phyloP scores from a whole-genome alignment of 2,797 vertebrate species.

The Craterocephalus amniculus region DNA sequence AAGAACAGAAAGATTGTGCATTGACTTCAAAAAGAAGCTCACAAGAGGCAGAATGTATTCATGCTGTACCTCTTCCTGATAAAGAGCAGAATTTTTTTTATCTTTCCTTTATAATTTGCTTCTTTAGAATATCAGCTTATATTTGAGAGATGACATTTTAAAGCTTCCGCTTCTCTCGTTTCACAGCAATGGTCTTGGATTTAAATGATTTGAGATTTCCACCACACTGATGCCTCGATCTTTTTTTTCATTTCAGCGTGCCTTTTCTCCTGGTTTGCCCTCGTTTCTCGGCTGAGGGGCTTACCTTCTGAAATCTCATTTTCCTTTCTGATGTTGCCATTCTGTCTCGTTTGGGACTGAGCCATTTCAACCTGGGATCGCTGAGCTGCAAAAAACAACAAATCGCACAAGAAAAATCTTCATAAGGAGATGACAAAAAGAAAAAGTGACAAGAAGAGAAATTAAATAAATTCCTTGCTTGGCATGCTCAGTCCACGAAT shows the following conservation, averaged over 20 bases:
- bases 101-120: not conserved
- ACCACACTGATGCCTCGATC: not conserved
- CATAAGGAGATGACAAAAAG: not conserved
- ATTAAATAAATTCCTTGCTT: not conserved
- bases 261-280: conserved; percentile 9
- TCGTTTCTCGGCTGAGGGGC: conserved; percentile 27
- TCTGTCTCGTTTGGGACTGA: conserved; percentile 58
- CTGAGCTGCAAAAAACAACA: conserved; percentile 61
- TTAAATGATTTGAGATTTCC: conserved; percentile 17
- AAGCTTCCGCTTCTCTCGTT: conserved; percentile 7
- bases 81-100: not conserved
- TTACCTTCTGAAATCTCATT: conserved; percentile 81
- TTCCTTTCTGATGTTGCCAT: conserved; percentile 34
- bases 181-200: conserved; percentile 4
- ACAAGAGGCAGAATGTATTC: too few species aligned
- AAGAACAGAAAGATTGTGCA: not conserved
- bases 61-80: not conserved
- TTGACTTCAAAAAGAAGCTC: not conserved
- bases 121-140: not conserved
- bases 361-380: conserved; percentile 41
- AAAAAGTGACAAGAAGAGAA: not conserved
- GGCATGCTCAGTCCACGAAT: not conserved
- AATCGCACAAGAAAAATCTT: not conserved
- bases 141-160: conserved; percentile 3
- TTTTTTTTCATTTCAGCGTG: not conserved